Conservation (phyloP, 2,888 invertebrate species). For the Polydrusus tereticollis region DNA sequence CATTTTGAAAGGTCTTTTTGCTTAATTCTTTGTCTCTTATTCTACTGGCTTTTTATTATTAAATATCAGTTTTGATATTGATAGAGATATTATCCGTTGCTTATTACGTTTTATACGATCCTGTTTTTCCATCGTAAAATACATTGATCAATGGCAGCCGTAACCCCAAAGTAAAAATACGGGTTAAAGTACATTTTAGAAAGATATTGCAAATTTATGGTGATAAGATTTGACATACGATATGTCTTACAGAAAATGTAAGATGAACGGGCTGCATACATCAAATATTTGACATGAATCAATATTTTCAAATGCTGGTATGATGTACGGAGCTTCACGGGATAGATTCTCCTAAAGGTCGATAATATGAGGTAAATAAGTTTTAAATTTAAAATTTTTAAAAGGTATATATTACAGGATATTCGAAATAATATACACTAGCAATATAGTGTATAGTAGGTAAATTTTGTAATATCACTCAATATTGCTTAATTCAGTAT, state of each 20-base stretch:
- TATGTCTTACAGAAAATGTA: slow-evolving; percentile 22
- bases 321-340: background rate
- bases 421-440: too few relatives aligned
- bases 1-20: too few relatives aligned
- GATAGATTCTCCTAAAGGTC: background rate
- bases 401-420: background rate
- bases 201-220: slow-evolving; percentile 9
- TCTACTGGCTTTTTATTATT: too few relatives aligned
- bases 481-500: too few relatives aligned
- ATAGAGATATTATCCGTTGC: background rate
- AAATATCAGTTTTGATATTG: too few relatives aligned
- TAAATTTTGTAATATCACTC: too few relatives aligned
- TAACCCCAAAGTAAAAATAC: background rate
- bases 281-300: slow-evolving; percentile 21
- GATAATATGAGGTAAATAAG: too few relatives aligned
- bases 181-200: background rate
- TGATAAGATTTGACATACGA: slow-evolving; percentile 25
- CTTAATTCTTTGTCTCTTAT: too few relatives aligned
- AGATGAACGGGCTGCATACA: slow-evolving; percentile 21
- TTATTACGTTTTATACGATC: background rate
- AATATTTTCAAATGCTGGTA: slow-evolving; percentile 10
- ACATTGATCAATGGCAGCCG: background rate
- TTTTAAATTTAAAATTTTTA: background rate
- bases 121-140: background rate
- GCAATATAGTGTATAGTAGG: too few relatives aligned